Conservation (phyloP, 2,113 vertebrate species). For the Archocentrus centrarchus region DNA sequence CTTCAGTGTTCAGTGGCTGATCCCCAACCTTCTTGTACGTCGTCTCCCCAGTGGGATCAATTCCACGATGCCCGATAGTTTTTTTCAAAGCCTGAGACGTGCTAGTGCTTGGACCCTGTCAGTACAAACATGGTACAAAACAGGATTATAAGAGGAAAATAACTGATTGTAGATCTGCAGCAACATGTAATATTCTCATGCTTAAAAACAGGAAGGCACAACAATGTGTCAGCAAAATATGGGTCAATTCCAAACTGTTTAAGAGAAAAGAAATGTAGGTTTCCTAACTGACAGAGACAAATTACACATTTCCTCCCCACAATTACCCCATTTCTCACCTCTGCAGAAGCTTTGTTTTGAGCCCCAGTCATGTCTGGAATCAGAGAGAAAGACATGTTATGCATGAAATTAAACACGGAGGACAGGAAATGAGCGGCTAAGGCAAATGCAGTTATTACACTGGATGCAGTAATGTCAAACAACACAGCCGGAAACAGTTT, state of each 20-base stretch:
- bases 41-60: slow-evolving; percentile 92
- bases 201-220: slow-evolving; percentile 54
- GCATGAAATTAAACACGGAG: background rate
- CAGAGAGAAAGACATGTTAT: slow-evolving; percentile 11
- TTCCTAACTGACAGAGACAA: background rate
- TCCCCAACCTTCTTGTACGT: slow-evolving; percentile 94
- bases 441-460: background rate
- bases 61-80: slow-evolving; percentile 91
- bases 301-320: slow-evolving; percentile 6
- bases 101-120: slow-evolving; percentile 80
- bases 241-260: background rate
- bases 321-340: slow-evolving; percentile 65
- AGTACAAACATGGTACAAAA: slow-evolving; percentile 8
- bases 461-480: slow-evolving; percentile 19
- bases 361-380: slow-evolving; percentile 64
- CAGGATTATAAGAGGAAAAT: slow-evolving; percentile 25
- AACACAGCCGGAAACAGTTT: slow-evolving; percentile 6
- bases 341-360: slow-evolving; percentile 65
- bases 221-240: slow-evolving; percentile 40
- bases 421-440: background rate
- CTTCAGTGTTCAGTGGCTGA: background rate
- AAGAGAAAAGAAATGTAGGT: background rate
- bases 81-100: slow-evolving; percentile 83
- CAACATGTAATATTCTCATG: background rate
- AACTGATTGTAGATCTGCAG: background rate